Base-by-base conservation (phyloP, 2,888 invertebrate species). In the Cephus rjabovi region DNA sequence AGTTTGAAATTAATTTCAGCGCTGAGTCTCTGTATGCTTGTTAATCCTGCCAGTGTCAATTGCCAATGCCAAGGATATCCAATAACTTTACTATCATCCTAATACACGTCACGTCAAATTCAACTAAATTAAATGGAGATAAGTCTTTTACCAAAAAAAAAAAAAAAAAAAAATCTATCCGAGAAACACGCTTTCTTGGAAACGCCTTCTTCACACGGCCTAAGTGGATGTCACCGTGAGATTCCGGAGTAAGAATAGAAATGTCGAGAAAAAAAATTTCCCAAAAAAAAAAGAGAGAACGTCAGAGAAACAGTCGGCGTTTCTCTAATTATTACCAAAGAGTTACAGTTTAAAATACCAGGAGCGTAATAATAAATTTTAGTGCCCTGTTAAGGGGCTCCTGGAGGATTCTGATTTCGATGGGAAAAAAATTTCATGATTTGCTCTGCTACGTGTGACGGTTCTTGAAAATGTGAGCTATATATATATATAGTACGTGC, bases 401-500 rank as follows among this genome's bases (percentile, higher is more conserved):
- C 23, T 23, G 0, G 23, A 23, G 1, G 9, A 56, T 56, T 56
- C 2, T 56, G 56, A 56, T 9, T 56, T 23, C 23, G 6, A 6
- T 56, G 23, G 6, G 3, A 35, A 2, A 56, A 40, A 23, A 23
- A 56, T 23, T 56, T 15, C 23, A 23, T 56, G 23, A 56, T 56
- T 56, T 23, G 9, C 1, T 9, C 23, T 56, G 23, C 56, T 9
- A 56, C 9, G 1, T 15, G 23, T 56, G 56, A 40, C 40, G 40
- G 23, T 40, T 40, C 15, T 40, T 40, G 23, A 56, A 56, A 23
- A 79, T 76, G 68, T 75, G 74, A 75, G 70, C 12, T 12, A 34
- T 1, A 34, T 75, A 35, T 12, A 12, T 30, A 69, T 31, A 70
- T 70, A 69, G 37, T 56, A 56, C 9, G 56, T 56, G 56, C 56